Conservation (phyloP, 2,888 invertebrate species). For the Perdita meconis region DNA sequence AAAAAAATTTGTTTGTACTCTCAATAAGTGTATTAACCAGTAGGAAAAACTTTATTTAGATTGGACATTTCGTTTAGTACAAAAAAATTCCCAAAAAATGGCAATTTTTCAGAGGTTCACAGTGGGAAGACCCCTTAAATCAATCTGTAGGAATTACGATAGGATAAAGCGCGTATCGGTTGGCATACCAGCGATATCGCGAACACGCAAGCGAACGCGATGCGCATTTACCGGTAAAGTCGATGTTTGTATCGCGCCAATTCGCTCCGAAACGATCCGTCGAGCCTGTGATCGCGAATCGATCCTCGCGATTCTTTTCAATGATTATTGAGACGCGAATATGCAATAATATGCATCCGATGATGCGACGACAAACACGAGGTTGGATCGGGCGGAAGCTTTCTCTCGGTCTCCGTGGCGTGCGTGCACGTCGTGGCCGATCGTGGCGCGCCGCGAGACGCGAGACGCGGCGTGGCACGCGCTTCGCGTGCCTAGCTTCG, state of each 20-base stretch:
- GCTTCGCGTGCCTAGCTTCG: conserved; percentile 65
- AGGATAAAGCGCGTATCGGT: conserved; percentile 75
- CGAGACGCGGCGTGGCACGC: conserved; percentile 39
- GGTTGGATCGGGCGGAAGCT: not conserved
- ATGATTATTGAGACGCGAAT: too few relatives aligned
- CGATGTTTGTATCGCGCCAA: conserved; percentile 12
- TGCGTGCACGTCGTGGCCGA: not conserved
- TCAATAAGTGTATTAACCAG: too few relatives aligned
- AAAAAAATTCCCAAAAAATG: too few relatives aligned
- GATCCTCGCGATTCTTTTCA: too few relatives aligned
- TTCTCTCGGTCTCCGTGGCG: not conserved
- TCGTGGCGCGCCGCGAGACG: not conserved
- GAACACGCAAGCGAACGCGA: conserved; percentile 61
- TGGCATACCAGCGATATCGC: conserved; percentile 74
- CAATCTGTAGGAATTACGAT: conserved; percentile 76
- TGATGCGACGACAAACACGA: too few relatives aligned
- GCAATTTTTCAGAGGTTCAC: too few relatives aligned
- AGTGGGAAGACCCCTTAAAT: too few relatives aligned
- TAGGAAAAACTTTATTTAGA: too few relatives aligned
- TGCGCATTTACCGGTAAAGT: conserved; percentile 46
- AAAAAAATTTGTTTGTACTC: too few relatives aligned
- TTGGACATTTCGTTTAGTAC: too few relatives aligned
- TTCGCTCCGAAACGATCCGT: not conserved
- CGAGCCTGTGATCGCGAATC: not conserved
- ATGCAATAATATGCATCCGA: too few relatives aligned